A percentile compares a stretch with the other conserved stretches of the same genome.
Evolutionary conservation across 2,113 vertebrate genomes (phyloP).

Genomic region (Cinclus cinclus): DNA sequence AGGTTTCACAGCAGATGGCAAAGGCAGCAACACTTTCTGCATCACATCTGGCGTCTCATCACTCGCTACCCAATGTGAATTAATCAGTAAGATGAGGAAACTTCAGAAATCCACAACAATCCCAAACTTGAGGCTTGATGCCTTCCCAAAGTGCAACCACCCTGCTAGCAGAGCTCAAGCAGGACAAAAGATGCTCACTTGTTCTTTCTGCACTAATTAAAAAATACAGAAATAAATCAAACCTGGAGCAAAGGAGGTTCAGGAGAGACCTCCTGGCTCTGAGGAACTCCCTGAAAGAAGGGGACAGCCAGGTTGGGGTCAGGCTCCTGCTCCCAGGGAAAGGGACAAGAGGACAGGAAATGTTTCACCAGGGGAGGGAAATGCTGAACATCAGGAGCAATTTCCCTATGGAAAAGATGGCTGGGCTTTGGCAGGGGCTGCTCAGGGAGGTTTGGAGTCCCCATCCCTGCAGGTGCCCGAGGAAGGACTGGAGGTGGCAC

Average conservation of each 20-base stretch:
- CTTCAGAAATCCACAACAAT: not conserved
- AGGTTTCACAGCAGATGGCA: not conserved
- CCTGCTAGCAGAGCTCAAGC: not conserved
- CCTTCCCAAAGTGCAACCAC: not conserved
- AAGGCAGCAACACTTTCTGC: not conserved
- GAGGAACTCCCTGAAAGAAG: not conserved
- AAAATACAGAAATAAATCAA: not conserved
- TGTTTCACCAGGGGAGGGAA: not conserved
- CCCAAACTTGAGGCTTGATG: not conserved
- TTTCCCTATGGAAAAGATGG: rapidly evolving
- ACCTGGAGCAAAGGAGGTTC: not conserved
- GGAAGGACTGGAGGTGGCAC: rapidly evolving
- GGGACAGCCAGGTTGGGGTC: rapidly evolving
- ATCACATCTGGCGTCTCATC: not conserved
- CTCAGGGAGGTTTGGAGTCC: not conserved
- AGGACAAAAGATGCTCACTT: not conserved
- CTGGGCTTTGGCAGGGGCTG: rapidly evolving
- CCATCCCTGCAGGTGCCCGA: not conserved
- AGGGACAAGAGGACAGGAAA: not conserved
- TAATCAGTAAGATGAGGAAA: not conserved
- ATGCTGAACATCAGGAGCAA: rapidly evolving
- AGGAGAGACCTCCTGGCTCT: not conserved
- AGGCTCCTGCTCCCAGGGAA: not conserved
- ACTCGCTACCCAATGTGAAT: not conserved
- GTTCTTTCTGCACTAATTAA: not conserved